Evolutionary conservation across 2,113 vertebrate species (phyloP).

Genomic region (Nothoprocta perdicaria): DNA sequence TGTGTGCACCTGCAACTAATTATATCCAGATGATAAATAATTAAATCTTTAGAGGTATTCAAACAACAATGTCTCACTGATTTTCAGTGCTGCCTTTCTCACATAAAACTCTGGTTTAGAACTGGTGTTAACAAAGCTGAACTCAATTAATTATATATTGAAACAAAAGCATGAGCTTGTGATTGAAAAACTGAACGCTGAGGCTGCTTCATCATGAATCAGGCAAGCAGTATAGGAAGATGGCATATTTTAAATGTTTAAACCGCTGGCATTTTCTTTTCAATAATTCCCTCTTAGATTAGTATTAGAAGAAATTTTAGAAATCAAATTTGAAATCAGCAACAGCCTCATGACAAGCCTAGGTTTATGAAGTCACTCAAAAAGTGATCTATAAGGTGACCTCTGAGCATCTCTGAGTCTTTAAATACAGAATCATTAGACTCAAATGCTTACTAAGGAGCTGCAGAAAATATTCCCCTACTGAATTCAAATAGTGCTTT

Average conservation of each 20-base stretch:
- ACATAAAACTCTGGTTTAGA: not conserved
- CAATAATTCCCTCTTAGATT: not conserved
- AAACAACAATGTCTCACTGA: not conserved
- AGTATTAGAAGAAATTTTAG: not conserved
- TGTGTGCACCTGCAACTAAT: conserved; percentile 30
- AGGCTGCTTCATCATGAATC: not conserved
- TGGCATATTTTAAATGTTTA: conserved; percentile 7
- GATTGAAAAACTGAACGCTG: not conserved
- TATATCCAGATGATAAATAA: conserved; percentile 10
- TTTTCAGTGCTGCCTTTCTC: conserved; percentile 12
- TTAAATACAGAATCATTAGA: conserved; percentile 20
- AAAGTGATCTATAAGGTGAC: not conserved
- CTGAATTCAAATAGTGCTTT: not conserved
- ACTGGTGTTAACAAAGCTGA: not conserved
- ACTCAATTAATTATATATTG: not conserved
- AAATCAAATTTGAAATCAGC: not conserved
- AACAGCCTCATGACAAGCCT: not conserved
- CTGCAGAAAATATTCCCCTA: not conserved
- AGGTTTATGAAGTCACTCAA: not conserved
- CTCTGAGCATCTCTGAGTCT: not conserved
- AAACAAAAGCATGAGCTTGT: not conserved
- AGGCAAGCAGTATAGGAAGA: not conserved
- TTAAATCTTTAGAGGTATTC: not conserved
- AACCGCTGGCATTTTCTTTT: not conserved
- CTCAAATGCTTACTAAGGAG: conserved; percentile 23